phyloP scores from a whole-genome alignment of 2,888 invertebrate species.

The Lucinisca nassula region DNA sequence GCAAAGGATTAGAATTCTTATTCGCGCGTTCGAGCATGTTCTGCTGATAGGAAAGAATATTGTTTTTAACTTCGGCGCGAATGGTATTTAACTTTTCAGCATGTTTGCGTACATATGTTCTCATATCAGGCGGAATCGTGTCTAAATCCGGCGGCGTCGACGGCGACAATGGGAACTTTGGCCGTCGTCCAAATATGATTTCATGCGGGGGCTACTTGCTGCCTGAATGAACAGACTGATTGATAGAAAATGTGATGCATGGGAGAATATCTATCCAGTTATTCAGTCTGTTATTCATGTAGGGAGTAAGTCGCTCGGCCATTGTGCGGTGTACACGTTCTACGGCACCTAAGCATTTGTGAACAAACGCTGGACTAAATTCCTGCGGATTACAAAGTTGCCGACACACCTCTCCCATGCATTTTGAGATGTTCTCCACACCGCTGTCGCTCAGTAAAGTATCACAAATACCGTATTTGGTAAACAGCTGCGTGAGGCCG shows the following conservation, averaged over 20 bases:
- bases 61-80: background rate
- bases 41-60: background rate
- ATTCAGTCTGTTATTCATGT: constrained; percentile 14
- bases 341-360: constrained; percentile 56
- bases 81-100: background rate
- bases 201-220: background rate
- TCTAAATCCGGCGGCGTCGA: background rate
- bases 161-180: constrained; percentile 21
- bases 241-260: constrained; percentile 46
- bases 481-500: constrained; percentile 22
- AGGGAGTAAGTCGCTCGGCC: constrained; percentile 49
- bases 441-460: constrained; percentile 14
- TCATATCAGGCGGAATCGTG: background rate
- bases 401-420: constrained; percentile 48
- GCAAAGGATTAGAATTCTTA: background rate
- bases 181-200: background rate
- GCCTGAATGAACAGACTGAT: constrained; percentile 27
- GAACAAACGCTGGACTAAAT: constrained; percentile 58
- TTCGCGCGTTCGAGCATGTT: constrained; percentile 17
- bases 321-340: constrained; percentile 49
- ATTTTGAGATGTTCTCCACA: constrained; percentile 2
- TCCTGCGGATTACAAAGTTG: constrained; percentile 51
- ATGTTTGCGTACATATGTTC: background rate
- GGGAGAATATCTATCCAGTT: constrained; percentile 49
- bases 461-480: constrained; percentile 37